These are phyloP conservation scores for Strigops habroptila DNA, from an alignment of 2,113 vertebrate species.

Conservation along the genomic window DNA sequence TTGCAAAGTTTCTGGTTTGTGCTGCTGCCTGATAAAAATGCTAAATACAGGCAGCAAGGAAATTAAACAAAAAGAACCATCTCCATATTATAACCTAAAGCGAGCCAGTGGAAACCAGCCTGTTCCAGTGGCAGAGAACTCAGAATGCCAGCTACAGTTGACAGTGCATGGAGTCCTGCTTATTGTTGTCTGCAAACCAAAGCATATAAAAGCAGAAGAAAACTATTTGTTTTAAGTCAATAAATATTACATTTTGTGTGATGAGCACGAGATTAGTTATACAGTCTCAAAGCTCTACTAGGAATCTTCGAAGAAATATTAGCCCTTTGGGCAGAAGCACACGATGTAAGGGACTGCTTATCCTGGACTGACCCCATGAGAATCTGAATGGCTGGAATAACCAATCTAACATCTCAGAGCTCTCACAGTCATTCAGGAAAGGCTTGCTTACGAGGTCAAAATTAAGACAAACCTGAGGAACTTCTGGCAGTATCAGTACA, in stretches of 20 bases:
- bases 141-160: neutral
- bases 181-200: neutral
- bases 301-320: conserved; percentile 3
- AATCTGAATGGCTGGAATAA: neutral
- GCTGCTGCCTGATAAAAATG: neutral
- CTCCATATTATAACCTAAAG: neutral
- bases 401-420: neutral
- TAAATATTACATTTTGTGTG: neutral
- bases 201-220: neutral
- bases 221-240: neutral
- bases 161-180: neutral
- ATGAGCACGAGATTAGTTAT: neutral
- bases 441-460: neutral
- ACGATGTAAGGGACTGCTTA: neutral
- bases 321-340: conserved; percentile 3
- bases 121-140: neutral
- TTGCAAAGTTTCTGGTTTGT: neutral
- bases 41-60: neutral
- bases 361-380: neutral
- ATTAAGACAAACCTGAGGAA: neutral
- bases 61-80: neutral
- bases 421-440: neutral
- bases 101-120: neutral
- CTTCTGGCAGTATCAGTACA: neutral
- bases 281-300: neutral